Conservation (phyloP, 1,140 invertebrate species). For the Pachypeltis micranthus region DNA sequence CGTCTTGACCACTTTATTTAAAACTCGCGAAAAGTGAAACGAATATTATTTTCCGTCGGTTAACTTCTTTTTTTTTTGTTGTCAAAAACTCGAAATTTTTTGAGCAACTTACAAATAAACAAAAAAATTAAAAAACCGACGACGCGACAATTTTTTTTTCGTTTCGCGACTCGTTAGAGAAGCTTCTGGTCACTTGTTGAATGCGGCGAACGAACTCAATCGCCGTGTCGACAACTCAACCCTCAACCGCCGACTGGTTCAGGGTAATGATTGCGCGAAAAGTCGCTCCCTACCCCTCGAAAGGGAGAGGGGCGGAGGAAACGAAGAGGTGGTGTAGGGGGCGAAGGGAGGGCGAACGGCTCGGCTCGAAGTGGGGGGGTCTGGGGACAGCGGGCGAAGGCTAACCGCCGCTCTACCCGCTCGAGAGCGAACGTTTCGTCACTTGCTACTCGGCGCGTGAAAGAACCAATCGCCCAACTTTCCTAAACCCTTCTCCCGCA, state of each 20-base stretch:
- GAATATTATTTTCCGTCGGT: no score
- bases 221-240: background rate
- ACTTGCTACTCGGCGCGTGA: background rate
- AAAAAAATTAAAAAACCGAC: no score
- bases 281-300: background rate
- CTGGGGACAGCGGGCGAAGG: background rate
- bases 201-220: background rate
- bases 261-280: background rate
- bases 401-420: slow-evolving; percentile 1
- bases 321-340: background rate
- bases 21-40: background rate
- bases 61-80: no score
- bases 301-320: background rate
- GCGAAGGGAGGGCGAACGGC: background rate
- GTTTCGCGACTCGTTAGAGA: no score
- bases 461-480: no score
- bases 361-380: no score
- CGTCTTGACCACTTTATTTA: slow-evolving; percentile 4
- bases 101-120: no score
- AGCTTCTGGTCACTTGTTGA: slow-evolving; percentile 9
- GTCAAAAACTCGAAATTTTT: no score
- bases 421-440: no score
- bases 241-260: slow-evolving; percentile 1
- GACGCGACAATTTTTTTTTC: no score
- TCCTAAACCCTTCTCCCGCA: no score